A percentile compares a stretch with the other conserved stretches of the same genome.
These are phyloP conservation scores for Dynastes grantii DNA, from an alignment of 2,888 invertebrate species.

Conservation along the genomic window DNA sequence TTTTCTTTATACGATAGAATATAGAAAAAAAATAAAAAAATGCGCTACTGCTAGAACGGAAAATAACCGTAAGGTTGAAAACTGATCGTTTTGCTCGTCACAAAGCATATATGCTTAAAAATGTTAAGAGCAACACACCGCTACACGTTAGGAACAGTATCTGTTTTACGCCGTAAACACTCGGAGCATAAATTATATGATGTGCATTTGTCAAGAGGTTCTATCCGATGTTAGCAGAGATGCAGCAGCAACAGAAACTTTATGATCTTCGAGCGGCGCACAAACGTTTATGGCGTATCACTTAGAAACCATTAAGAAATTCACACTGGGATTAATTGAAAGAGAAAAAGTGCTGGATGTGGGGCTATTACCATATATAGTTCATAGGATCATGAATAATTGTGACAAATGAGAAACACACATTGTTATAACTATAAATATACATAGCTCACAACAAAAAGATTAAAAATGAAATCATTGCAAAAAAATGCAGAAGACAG, in stretches of 20 bases:
- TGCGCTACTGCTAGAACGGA: slow-evolving; percentile 7
- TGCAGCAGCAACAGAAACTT: slow-evolving; percentile 23
- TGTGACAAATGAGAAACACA: no score
- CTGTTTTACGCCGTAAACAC: slow-evolving; percentile 45
- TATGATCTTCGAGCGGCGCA: slow-evolving; percentile 18
- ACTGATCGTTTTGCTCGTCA: not conserved
- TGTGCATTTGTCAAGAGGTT: slow-evolving; percentile 46
- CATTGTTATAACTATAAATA: no score
- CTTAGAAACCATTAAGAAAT: slow-evolving; percentile 43
- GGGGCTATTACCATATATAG: no score
- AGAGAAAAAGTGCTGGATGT: slow-evolving; percentile 3
- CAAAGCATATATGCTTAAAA: no score
- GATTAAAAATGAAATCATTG: no score
- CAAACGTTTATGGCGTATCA: slow-evolving; percentile 15
- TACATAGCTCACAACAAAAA: no score
- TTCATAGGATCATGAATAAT: no score
- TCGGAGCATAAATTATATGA: slow-evolving; percentile 41
- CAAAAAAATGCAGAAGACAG: no score
- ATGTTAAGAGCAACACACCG: slow-evolving; percentile 39
- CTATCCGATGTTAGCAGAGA: slow-evolving; percentile 19
- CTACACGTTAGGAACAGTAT: slow-evolving; percentile 18
- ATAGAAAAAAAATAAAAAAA: not conserved
- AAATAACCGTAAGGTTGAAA: slow-evolving; percentile 33
- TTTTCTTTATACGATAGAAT: not conserved
- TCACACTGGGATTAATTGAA: slow-evolving; percentile 40